Conservation (phyloP, 2,888 invertebrate genomes). For the Hydrotaea diabolus region DNA sequence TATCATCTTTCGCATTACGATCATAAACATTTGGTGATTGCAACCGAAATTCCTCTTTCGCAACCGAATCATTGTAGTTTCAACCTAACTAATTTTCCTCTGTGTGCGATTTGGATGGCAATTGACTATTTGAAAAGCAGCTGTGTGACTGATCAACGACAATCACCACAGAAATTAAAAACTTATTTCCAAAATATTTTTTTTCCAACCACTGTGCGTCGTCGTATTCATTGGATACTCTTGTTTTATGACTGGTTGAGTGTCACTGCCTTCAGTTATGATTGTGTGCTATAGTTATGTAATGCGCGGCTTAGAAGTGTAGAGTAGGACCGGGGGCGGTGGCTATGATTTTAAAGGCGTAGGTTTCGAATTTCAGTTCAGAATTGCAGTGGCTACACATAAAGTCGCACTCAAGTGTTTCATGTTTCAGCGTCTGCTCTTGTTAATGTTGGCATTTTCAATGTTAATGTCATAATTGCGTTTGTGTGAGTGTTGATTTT, state of each 20-base stretch:
- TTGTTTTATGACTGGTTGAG: slow-evolving; percentile 40
- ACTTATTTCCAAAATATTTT: no score
- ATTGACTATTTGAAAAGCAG: no score
- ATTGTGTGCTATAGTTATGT: neutral
- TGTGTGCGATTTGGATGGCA: no score
- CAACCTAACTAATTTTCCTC: no score
- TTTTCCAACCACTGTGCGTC: neutral
- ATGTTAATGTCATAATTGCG: slow-evolving; percentile 60
- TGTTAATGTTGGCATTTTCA: slow-evolving; percentile 44
- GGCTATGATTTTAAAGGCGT: neutral
- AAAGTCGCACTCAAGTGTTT: slow-evolving; percentile 19
- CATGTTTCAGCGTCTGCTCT: slow-evolving; percentile 43
- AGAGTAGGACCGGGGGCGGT: neutral
- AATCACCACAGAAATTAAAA: no score
- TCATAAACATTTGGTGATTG: no score
- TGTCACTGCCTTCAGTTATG: slow-evolving; percentile 55
- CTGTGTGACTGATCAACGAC: no score
- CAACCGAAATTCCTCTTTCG: no score
- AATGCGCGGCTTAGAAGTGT: neutral
- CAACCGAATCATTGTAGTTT: no score
- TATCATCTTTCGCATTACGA: no score
- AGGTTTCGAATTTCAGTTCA: neutral
- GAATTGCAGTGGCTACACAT: neutral
- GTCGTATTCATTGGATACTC: slow-evolving; percentile 44
- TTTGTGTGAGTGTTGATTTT: neutral